Conservation (phyloP, 2,113 vertebrate genomes). For the Spheniscus mendiculus region DNA sequence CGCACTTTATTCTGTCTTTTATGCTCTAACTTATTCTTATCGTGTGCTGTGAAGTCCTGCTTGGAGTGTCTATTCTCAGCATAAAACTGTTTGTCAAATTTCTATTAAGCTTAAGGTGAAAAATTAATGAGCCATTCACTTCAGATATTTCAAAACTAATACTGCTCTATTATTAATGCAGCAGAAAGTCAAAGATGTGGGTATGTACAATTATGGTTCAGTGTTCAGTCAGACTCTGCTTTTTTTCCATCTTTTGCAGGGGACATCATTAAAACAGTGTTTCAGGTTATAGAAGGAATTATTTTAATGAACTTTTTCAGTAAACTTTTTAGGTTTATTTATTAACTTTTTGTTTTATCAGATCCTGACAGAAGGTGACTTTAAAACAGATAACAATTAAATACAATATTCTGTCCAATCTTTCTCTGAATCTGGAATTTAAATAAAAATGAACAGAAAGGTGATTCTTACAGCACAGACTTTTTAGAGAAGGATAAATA, state of each 20-base stretch:
- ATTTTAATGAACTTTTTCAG: conserved; percentile 6
- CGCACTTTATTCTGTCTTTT: not conserved
- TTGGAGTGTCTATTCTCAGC: conserved; percentile 49
- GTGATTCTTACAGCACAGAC: not conserved
- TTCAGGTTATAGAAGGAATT: not conserved
- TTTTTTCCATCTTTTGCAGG: not conserved
- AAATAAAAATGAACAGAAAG: not conserved
- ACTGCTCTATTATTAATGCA: conserved; percentile 59
- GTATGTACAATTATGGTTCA: not conserved
- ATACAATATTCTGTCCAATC: not conserved
- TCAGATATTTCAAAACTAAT: conserved; percentile 72
- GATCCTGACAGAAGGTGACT: not conserved
- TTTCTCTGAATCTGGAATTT: not conserved
- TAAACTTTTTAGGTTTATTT: not conserved
- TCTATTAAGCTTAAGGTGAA: conserved; percentile 74
- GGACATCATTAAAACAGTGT: not conserved
- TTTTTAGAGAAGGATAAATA: not conserved
- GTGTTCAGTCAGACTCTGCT: not conserved
- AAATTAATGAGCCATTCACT: conserved; percentile 76
- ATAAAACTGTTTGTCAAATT: conserved; percentile 72
- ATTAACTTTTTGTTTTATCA: not conserved
- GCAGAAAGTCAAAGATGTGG: conserved; percentile 41
- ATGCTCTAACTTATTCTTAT: conserved; percentile 32
- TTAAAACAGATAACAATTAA: not conserved
- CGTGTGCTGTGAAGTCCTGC: conserved; percentile 15